Percentiles rank a stretch among this genome's conserved stretches.
These are phyloP conservation scores for Poecilia gillii DNA, from an alignment of 2,797 vertebrate genomes.

Conservation along the genomic window DNA sequence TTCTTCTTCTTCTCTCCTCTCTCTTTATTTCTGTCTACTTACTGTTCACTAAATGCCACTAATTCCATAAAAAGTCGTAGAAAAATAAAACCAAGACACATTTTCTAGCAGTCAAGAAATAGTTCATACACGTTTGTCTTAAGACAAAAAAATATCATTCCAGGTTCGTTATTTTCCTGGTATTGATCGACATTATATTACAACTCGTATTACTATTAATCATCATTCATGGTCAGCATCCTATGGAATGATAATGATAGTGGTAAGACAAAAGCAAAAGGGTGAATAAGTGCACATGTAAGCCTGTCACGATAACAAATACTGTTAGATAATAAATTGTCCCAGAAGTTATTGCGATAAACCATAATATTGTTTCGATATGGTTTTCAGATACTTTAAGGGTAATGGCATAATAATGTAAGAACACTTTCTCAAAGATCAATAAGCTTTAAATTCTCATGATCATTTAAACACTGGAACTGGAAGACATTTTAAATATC, in stretches of 20 bases:
- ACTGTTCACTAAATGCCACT: neutral
- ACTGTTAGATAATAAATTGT: no score
- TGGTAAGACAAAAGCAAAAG: constrained; percentile 26
- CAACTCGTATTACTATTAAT: neutral
- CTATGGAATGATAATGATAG: constrained; percentile 12
- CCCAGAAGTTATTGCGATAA: no score
- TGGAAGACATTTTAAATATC: no score
- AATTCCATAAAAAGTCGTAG: neutral
- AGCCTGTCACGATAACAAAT: no score
- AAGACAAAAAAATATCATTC: neutral
- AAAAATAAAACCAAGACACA: neutral
- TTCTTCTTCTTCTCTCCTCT: neutral
- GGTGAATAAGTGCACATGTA: neutral
- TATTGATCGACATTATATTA: neutral
- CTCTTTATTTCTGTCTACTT: neutral
- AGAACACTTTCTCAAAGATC: no score
- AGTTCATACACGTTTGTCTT: neutral
- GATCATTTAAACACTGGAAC: no score
- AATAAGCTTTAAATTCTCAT: no score
- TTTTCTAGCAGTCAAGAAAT: neutral
- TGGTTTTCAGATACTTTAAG: no score
- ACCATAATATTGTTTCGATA: no score
- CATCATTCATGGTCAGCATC: neutral
- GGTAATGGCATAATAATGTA: no score
- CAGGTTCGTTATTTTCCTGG: neutral